These are phyloP conservation scores for Lamellibrachia columna DNA, from an alignment of 2,888 invertebrate genomes.

Conservation along the genomic window DNA sequence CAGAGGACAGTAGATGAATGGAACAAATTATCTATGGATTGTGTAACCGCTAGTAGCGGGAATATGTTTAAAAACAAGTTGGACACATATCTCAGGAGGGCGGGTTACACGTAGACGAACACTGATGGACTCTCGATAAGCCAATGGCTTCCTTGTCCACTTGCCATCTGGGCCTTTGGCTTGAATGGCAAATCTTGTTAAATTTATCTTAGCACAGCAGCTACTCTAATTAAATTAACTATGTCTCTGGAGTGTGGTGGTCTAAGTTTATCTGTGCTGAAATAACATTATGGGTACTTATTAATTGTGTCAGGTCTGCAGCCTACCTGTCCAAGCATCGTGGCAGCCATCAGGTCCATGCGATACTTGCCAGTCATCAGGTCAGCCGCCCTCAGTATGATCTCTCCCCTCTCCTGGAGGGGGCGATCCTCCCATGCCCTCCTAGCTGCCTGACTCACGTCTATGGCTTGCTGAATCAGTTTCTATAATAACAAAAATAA, in stretches of 20 bases:
- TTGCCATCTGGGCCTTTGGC: too few species aligned
- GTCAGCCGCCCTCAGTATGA: slow-evolving; percentile 81
- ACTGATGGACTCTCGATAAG: too few species aligned
- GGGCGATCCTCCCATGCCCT: slow-evolving; percentile 89
- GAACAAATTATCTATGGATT: too few species aligned
- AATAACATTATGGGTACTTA: background rate
- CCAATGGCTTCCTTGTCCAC: too few species aligned
- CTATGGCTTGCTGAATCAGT: slow-evolving; percentile 85
- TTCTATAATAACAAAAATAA: slow-evolving; percentile 67
- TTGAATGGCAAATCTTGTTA: too few species aligned
- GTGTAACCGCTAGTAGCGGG: too few species aligned
- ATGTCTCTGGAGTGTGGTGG: background rate
- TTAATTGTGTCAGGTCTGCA: background rate
- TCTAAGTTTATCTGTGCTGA: background rate
- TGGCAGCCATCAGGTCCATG: slow-evolving; percentile 89
- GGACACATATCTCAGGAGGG: too few species aligned
- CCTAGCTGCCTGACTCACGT: slow-evolving; percentile 81
- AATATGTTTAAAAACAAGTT: too few species aligned
- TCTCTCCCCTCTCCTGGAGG: slow-evolving; percentile 80
- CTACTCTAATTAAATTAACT: background rate
- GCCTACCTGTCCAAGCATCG: slow-evolving; percentile 89
- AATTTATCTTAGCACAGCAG: background rate
- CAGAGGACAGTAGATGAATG: too few species aligned
- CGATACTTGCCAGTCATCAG: slow-evolving; percentile 89
- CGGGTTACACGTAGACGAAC: too few species aligned